These are phyloP conservation scores for Acleris literana DNA, from an alignment of 2,888 invertebrate species.

Conservation along the genomic window DNA sequence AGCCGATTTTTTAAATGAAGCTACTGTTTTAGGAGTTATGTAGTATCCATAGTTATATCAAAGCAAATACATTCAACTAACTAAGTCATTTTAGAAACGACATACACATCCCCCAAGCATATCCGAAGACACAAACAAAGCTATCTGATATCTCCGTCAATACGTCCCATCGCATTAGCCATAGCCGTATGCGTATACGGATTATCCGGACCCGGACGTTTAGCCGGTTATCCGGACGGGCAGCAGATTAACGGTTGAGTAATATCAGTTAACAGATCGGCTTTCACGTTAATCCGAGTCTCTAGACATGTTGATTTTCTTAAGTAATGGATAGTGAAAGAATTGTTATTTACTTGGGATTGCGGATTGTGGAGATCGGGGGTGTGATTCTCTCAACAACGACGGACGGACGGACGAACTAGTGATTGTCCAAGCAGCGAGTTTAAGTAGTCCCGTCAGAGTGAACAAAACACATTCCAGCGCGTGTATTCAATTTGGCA, in stretches of 20 bases:
- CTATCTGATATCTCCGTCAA: slow-evolving; percentile 26
- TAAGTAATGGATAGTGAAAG: slow-evolving; percentile 28
- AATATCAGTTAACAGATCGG: slow-evolving; percentile 66
- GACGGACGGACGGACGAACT: no score
- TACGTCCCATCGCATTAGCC: slow-evolving; percentile 27
- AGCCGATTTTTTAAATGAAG: no score
- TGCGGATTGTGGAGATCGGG: slow-evolving; percentile 19
- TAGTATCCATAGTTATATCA: no score
- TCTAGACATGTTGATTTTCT: slow-evolving; percentile 51
- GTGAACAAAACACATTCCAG: no score
- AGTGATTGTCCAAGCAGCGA: no score
- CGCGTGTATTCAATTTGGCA: no score
- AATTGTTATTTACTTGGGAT: slow-evolving; percentile 12
- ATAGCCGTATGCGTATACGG: slow-evolving; percentile 13
- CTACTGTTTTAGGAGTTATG: no score
- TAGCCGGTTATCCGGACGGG: slow-evolving; percentile 30
- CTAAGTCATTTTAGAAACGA: no score
- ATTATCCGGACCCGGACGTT: slow-evolving; percentile 26
- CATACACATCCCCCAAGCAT: no score
- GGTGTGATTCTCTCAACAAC: no score
- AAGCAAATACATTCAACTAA: no score
- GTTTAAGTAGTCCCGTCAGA: no score
- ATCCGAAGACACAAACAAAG: slow-evolving; percentile 27
- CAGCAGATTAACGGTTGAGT: slow-evolving; percentile 55
- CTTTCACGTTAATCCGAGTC: slow-evolving; percentile 52